Evolutionary conservation across 2,888 invertebrate species (phyloP).

Genomic region (Agrilus biguttatus): DNA sequence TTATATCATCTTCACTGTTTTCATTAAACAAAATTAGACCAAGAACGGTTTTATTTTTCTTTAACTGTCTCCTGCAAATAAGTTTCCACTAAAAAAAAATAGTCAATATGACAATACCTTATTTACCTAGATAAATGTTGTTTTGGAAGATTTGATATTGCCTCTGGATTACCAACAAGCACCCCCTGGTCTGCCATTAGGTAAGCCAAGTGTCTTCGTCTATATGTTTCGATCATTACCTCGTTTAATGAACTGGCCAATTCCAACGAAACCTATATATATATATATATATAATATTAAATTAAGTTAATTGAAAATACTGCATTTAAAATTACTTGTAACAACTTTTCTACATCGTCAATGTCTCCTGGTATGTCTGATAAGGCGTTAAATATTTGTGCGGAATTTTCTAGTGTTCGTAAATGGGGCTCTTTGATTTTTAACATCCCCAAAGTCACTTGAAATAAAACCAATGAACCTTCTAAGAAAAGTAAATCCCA

Average conservation of each 20-base stretch:
- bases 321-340: conserved; percentile 46
- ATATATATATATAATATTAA: neutral
- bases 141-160: conserved; percentile 81
- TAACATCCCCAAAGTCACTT: conserved; percentile 86
- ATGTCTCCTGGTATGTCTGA: conserved; percentile 92
- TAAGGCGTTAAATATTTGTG: conserved; percentile 93
- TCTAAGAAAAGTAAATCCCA: conserved; percentile 98
- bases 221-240: conserved; percentile 74
- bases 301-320: neutral
- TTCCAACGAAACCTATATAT: conserved; percentile 45
- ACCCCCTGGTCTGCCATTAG: conserved; percentile 95
- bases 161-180: conserved; percentile 80
- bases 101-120: neutral
- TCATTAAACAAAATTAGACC: conserved; percentile 79
- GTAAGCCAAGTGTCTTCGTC: conserved; percentile 85
- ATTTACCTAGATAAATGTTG: conserved; percentile 64
- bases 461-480: conserved; percentile 88
- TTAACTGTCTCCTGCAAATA: conserved; percentile 62
- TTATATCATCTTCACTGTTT: conserved; percentile 63
- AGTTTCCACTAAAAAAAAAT: neutral
- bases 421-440: conserved; percentile 77
- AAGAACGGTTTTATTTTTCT: conserved; percentile 79
- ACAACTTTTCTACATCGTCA: conserved; percentile 77
- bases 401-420: conserved; percentile 80
- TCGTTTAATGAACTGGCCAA: conserved; percentile 74